Conservation (phyloP, 1,140 invertebrate genomes). For the Drosophila seguyi region DNA sequence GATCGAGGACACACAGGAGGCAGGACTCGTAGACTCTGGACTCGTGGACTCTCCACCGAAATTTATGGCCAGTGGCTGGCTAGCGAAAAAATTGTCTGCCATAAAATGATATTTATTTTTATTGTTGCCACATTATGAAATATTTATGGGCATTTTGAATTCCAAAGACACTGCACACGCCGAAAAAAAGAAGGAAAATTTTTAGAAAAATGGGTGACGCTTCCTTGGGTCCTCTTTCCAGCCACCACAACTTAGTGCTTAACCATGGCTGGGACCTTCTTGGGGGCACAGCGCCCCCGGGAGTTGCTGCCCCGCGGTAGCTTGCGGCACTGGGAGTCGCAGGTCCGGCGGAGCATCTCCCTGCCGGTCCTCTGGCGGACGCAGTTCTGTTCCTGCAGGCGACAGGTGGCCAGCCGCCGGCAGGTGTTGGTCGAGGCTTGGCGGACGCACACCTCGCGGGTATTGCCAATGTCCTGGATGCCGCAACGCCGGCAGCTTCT, state of each 20-base stretch:
- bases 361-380: slow-evolving; percentile 26
- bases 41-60: slow-evolving; percentile 33
- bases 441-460: slow-evolving; percentile 33
- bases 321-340: slow-evolving; percentile 26
- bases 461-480: background rate
- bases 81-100: slow-evolving; percentile 63
- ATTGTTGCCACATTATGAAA: slow-evolving; percentile 79
- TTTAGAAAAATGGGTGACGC: background rate
- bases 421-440: slow-evolving; percentile 45
- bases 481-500: slow-evolving; percentile 38
- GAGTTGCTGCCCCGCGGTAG: slow-evolving; percentile 13
- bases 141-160: slow-evolving; percentile 77
- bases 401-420: slow-evolving; percentile 48
- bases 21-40: background rate
- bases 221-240: background rate
- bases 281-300: slow-evolving; percentile 29
- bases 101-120: slow-evolving; percentile 83
- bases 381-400: slow-evolving; percentile 56
- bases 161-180: slow-evolving; percentile 34
- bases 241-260: background rate
- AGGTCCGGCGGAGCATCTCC: slow-evolving; percentile 14
- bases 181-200: background rate
- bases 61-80: slow-evolving; percentile 68
- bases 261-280: background rate
- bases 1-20: slow-evolving; percentile 2